phyloP scores from a whole-genome alignment of 1,140 invertebrate species.

The Drosophila subpulchrella region DNA sequence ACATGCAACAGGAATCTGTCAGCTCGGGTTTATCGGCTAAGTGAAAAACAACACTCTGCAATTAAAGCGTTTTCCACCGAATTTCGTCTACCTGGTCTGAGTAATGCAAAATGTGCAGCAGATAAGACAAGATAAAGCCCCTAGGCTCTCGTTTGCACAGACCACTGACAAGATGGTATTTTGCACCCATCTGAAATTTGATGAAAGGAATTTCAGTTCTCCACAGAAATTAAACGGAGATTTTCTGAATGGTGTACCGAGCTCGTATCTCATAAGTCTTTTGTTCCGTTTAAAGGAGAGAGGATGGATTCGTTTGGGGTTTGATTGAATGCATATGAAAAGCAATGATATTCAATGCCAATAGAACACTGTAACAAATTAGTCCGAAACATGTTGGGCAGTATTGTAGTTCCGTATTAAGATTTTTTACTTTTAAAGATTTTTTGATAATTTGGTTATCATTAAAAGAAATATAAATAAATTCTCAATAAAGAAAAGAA shows the following conservation, averaged over 20 bases:
- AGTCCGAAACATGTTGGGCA: background rate
- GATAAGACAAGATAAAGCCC: conserved; percentile 14
- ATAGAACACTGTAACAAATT: conserved; percentile 12
- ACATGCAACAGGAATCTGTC: conserved; percentile 13
- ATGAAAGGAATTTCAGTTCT: conserved; percentile 39
- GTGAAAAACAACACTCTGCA: conserved; percentile 32
- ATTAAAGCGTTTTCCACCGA: conserved; percentile 30
- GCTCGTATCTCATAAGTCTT: conserved; percentile 31
- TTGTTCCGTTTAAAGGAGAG: conserved; percentile 27
- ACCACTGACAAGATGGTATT: background rate
- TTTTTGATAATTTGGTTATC: too few species aligned
- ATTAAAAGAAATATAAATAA: too few species aligned
- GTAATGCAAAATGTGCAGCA: conserved; percentile 31
- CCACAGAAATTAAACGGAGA: conserved; percentile 15
- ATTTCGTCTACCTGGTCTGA: conserved; percentile 11
- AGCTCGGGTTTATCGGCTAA: conserved; percentile 33
- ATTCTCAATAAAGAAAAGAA: too few species aligned
- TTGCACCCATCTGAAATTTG: conserved; percentile 6
- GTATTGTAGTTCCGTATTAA: too few species aligned
- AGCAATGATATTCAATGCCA: conserved; percentile 40
- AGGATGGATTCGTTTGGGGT: conserved; percentile 45
- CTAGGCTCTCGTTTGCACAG: conserved; percentile 20
- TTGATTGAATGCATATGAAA: conserved; percentile 74
- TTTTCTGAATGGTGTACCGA: background rate
- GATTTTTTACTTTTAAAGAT: too few species aligned